A percentile compares a stretch with the other conserved stretches of the same genome.
These are phyloP conservation scores for Trogon surrucura DNA, from an alignment of 2,113 vertebrate species.

Conservation along the genomic window DNA sequence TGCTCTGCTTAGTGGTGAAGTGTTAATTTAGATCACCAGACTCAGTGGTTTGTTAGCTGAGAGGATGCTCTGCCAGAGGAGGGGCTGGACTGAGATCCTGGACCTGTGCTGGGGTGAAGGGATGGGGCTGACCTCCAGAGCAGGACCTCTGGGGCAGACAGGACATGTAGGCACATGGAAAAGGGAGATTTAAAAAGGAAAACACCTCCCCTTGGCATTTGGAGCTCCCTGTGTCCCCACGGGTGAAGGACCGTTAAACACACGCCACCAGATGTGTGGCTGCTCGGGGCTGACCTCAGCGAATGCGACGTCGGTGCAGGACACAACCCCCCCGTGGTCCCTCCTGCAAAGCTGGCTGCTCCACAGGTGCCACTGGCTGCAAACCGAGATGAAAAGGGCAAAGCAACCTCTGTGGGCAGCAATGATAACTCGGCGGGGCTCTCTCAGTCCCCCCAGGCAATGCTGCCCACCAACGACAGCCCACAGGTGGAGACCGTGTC, in stretches of 20 bases:
- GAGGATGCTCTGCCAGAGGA: not conserved
- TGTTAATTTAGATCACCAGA: not conserved
- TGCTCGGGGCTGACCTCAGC: not conserved
- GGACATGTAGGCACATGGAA: fast-evolving
- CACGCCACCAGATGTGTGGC: not conserved
- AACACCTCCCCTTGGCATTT: not conserved
- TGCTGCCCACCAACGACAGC: not conserved
- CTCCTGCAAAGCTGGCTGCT: not conserved
- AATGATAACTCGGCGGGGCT: fast-evolving
- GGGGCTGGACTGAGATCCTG: not conserved
- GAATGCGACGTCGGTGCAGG: not conserved
- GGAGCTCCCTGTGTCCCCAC: not conserved
- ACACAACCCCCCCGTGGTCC: fast-evolving
- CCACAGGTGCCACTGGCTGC: not conserved
- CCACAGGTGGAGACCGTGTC: not conserved
- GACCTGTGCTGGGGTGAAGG: not conserved
- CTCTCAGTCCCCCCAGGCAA: not conserved
- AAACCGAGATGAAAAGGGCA: not conserved
- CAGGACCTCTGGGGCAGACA: not conserved
- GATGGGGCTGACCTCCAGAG: not conserved
- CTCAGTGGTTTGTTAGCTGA: not conserved
- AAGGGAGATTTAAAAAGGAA: not conserved
- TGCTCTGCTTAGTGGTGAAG: not conserved
- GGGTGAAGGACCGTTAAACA: not conserved
- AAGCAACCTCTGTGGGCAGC: not conserved